Evolutionary conservation across 2,113 vertebrate species (phyloP).

Genomic region (Pantherophis guttatus): DNA sequence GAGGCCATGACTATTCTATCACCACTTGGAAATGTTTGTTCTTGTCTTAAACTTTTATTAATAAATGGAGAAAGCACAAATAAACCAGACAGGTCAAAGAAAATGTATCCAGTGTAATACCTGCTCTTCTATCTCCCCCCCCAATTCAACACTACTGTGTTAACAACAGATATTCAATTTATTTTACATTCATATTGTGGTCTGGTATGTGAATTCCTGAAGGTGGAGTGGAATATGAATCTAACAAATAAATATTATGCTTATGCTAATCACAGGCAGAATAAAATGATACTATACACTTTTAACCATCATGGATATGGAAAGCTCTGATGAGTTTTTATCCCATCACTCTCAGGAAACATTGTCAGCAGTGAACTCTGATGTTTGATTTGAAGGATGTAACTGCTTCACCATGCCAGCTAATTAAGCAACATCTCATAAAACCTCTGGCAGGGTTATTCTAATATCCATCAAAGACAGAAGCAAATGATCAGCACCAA

Average conservation of each 20-base stretch:
- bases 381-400: constrained; percentile 14
- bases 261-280: not conserved
- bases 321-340: not conserved
- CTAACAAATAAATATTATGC: not conserved
- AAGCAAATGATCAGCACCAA: constrained; percentile 14
- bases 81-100: not conserved
- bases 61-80: not conserved
- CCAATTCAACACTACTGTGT: not conserved
- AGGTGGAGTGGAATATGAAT: not conserved
- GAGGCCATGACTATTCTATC: not conserved
- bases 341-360: not conserved
- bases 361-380: not conserved
- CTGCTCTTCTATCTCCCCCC: not conserved
- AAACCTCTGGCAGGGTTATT: constrained; percentile 17
- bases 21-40: not conserved
- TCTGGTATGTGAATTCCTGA: not conserved
- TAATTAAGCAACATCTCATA: constrained; percentile 31
- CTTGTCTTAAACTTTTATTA: not conserved
- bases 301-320: not conserved
- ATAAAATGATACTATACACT: not conserved
- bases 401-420: not conserved
- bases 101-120: not conserved
- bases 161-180: not conserved
- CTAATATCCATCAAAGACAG: constrained; percentile 16
- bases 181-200: not conserved